Conservation (phyloP, 2,888 invertebrate genomes). For the Itoplectis maculator region DNA sequence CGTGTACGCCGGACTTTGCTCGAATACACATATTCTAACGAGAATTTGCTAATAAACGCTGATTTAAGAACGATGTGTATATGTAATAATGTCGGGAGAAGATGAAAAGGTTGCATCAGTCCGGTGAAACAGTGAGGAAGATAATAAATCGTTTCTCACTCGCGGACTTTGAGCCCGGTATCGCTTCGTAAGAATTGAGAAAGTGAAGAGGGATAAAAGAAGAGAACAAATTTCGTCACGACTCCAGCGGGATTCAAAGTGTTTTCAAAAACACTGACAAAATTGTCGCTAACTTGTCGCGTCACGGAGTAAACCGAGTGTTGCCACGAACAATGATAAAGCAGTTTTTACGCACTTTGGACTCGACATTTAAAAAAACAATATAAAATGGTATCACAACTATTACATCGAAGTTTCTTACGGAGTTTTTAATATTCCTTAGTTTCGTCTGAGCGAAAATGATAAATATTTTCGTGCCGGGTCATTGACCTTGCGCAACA, state of each 20-base stretch:
- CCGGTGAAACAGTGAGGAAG: slow-evolving; percentile 8
- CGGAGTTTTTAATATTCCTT: not conserved
- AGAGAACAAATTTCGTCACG: slow-evolving; percentile 7
- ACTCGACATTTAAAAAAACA: not conserved
- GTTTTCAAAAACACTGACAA: not conserved
- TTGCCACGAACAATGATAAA: not conserved
- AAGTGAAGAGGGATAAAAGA: slow-evolving; percentile 14
- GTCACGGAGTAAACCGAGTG: not conserved
- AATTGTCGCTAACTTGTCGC: slow-evolving; percentile 4
- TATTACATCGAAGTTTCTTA: not conserved
- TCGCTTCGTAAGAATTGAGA: slow-evolving; percentile 26
- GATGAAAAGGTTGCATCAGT: slow-evolving; percentile 31
- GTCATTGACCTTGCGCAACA: not conserved
- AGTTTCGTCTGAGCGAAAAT: not conserved
- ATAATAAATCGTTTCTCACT: slow-evolving; percentile 10
- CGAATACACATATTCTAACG: slow-evolving; percentile 11
- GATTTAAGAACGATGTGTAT: slow-evolving; percentile 1
- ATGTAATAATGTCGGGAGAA: slow-evolving; percentile 11
- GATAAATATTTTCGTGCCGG: not conserved
- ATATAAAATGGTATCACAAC: not conserved
- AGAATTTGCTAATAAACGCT: slow-evolving; percentile 25
- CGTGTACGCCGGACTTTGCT: slow-evolving; percentile 28
- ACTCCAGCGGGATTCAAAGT: too few species aligned
- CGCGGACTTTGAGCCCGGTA: slow-evolving; percentile 34
- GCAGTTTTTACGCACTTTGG: slow-evolving; percentile 4